phyloP scores from a whole-genome alignment of 1,140 invertebrate species.

The Anadara kagoshimensis region DNA sequence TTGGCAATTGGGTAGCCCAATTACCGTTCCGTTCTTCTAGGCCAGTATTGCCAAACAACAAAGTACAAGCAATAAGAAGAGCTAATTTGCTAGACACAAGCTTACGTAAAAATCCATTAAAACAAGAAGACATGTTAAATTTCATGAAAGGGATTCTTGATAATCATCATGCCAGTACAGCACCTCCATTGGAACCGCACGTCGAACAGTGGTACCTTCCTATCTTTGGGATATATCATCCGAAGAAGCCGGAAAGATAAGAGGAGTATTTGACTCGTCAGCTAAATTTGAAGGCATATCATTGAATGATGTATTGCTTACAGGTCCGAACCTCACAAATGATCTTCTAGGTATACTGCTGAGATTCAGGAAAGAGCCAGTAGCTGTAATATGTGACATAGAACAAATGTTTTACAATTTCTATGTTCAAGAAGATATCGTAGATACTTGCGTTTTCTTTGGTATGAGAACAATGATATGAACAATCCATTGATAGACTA shows the following conservation, averaged over 20 bases:
- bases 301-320: conserved; percentile 21
- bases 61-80: conserved; percentile 11
- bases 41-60: conserved; percentile 29
- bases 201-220: conserved; percentile 31
- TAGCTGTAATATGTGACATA: conserved; percentile 25
- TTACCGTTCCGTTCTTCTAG: conserved; percentile 13
- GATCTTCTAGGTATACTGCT: conserved; percentile 18
- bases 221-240: conserved; percentile 29
- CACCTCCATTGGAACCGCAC: not conserved
- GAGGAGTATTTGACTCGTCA: conserved; percentile 31
- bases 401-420: conserved; percentile 34
- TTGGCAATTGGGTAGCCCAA: conserved; percentile 26
- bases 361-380: conserved; percentile 9
- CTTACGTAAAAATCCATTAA: conserved; percentile 2
- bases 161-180: conserved; percentile 7
- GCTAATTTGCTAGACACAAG: not conserved
- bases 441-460: conserved; percentile 23
- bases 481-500: conserved; percentile 14
- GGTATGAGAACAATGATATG: conserved; percentile 23
- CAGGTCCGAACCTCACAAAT: conserved; percentile 27
- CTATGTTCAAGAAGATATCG: conserved; percentile 13
- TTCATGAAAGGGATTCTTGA: conserved; percentile 27
- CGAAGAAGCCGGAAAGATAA: conserved; percentile 18
- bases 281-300: conserved; percentile 21
- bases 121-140: conserved; percentile 8